A percentile compares a stretch with the other conserved stretches of the same genome.
These are phyloP conservation scores for Mesodorylaimus sp. DNA, from an alignment of 2,888 invertebrate species.

Conservation along the genomic window DNA sequence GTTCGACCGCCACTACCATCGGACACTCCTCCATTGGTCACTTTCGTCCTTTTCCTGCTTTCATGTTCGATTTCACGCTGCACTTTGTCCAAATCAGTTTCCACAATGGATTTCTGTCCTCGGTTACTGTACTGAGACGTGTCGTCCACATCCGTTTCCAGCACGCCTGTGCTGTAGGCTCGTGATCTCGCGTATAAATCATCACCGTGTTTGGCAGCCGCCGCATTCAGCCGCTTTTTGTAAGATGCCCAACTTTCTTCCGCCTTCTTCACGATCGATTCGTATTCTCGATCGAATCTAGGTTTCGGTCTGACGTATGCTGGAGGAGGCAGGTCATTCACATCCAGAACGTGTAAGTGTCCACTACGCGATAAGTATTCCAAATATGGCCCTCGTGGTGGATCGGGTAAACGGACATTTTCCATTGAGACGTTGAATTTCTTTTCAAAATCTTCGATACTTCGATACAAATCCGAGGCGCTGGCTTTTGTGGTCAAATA, in stretches of 20 bases:
- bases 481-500: constrained; percentile 9
- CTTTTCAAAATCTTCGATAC: constrained; percentile 8
- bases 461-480: constrained; percentile 11
- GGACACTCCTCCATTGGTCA: too few relatives aligned
- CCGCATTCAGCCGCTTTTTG: constrained; percentile 9
- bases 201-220: background rate
- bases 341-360: background rate
- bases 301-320: background rate
- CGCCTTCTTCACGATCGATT: constrained; percentile 23
- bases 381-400: background rate
- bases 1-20: background rate
- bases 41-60: constrained; percentile 6
- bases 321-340: background rate
- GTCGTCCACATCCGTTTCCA: constrained; percentile 19
- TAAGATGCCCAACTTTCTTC: constrained; percentile 24
- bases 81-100: constrained; percentile 14
- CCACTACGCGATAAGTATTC: background rate
- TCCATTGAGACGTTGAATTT: constrained; percentile 12
- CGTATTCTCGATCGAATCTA: constrained; percentile 20
- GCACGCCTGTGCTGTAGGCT: constrained; percentile 14
- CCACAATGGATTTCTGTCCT: constrained; percentile 9
- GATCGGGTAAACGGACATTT: constrained; percentile 2
- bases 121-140: background rate
- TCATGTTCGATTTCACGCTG: background rate
- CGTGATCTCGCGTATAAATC: constrained; percentile 16